Percentiles rank a stretch among this genome's conserved stretches.
These are phyloP conservation scores for Mormyrus hasselquistii DNA, from an alignment of 2,797 vertebrate genomes.

Conservation along the genomic window DNA sequence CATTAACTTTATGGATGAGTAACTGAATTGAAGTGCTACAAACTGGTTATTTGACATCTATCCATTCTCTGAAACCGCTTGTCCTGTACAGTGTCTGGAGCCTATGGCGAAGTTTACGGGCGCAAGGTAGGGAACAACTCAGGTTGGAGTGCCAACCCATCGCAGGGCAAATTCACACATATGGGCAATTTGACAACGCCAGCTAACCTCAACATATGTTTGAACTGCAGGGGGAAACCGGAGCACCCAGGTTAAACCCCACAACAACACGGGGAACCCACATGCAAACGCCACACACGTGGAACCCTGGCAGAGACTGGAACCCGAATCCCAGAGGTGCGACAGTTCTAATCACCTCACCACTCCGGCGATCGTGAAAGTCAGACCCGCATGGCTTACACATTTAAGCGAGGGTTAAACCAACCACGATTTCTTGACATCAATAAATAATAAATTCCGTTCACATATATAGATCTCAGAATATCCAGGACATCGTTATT, in stretches of 20 bases:
- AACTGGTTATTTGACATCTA: neutral
- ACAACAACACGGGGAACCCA: neutral
- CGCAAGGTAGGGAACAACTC: neutral
- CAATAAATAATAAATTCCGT: constrained; percentile 16
- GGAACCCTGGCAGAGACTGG: neutral
- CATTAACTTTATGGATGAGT: neutral
- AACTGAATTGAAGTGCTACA: neutral
- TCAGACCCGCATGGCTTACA: neutral
- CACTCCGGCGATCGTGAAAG: neutral
- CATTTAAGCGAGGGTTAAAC: neutral
- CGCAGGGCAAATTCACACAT: neutral
- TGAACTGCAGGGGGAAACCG: neutral
- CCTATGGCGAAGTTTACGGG: neutral
- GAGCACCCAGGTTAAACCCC: neutral
- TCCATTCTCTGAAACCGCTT: neutral
- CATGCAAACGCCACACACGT: neutral
- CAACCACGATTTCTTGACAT: constrained; percentile 7
- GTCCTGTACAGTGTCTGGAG: neutral
- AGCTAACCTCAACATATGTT: neutral
- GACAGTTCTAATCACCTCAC: too few species aligned
- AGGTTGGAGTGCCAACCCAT: neutral
- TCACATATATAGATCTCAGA: constrained; percentile 15
- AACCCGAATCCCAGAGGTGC: neutral
- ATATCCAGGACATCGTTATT: neutral
- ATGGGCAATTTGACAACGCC: neutral